These are phyloP conservation scores for Alethe castanea DNA, from an alignment of 2,113 vertebrate genomes.

Conservation along the genomic window DNA sequence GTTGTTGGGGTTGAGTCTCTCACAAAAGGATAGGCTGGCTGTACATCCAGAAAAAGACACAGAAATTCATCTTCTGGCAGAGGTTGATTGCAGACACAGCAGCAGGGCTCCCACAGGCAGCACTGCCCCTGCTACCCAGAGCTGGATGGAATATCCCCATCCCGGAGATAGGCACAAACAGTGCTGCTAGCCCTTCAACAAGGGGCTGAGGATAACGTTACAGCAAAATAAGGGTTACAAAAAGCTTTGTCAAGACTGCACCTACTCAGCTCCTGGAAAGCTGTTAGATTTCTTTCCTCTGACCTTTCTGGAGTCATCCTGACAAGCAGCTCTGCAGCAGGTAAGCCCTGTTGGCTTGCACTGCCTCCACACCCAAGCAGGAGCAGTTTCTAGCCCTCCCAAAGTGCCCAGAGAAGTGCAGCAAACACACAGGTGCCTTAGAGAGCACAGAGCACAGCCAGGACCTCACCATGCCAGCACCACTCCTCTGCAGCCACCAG, in stretches of 20 bases:
- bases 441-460: not conserved
- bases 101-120: not conserved
- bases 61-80: not conserved
- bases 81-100: rapidly evolving
- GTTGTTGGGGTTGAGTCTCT: not conserved
- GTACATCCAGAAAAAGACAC: not conserved
- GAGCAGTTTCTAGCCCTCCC: not conserved
- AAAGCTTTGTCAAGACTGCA: not conserved
- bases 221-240: not conserved
- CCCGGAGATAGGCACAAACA: too few species aligned
- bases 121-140: rapidly evolving
- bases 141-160: rapidly evolving
- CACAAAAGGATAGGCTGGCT: not conserved
- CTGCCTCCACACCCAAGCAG: not conserved
- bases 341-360: not conserved
- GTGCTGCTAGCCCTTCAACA: not conserved
- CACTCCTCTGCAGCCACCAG: not conserved
- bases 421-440: not conserved
- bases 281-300: not conserved
- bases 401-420: not conserved
- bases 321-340: not conserved
- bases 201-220: not conserved
- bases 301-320: not conserved
- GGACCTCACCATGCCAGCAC: rapidly evolving
- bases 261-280: not conserved